Percentiles rank a stretch among this genome's conserved stretches.
phyloP scores from a whole-genome alignment of 2,797 vertebrate species.

The Chelidonichthys spinosus region DNA sequence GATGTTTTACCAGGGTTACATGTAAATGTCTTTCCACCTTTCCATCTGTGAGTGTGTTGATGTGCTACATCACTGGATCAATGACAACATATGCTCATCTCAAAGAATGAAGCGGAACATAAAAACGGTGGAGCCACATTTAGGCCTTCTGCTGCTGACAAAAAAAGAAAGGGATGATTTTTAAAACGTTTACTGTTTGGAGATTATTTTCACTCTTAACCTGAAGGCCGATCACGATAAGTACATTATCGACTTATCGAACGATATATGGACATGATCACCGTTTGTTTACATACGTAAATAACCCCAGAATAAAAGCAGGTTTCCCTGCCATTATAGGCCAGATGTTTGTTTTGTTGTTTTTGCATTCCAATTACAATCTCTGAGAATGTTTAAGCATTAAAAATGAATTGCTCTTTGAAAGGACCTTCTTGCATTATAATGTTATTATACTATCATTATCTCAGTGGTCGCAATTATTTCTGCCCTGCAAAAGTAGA shows the following conservation, averaged over 20 bases:
- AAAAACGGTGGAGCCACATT: background rate
- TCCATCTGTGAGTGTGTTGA: background rate
- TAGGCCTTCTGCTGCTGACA: background rate
- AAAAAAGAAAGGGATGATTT: background rate
- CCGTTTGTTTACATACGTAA: too few relatives aligned
- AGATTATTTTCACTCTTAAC: background rate
- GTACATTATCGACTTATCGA: background rate
- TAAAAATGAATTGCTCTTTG: too few relatives aligned
- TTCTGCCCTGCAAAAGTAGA: too few relatives aligned
- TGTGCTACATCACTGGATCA: conserved; percentile 2
- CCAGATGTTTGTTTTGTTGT: too few relatives aligned
- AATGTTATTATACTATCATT: too few relatives aligned
- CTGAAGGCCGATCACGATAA: background rate
- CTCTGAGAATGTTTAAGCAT: too few relatives aligned
- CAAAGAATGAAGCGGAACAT: conserved; percentile 1
- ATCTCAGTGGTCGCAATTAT: too few relatives aligned
- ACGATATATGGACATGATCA: background rate
- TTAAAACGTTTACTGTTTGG: background rate
- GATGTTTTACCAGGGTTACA: conserved; percentile 44
- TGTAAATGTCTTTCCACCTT: conserved; percentile 30
- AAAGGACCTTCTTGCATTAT: too few relatives aligned
- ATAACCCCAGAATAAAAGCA: too few relatives aligned
- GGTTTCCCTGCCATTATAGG: too few relatives aligned
- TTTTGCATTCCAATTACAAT: too few relatives aligned
- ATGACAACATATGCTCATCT: background rate